Conservation (phyloP, 2,113 vertebrate genomes). For the Marcusenius ussheri region DNA sequence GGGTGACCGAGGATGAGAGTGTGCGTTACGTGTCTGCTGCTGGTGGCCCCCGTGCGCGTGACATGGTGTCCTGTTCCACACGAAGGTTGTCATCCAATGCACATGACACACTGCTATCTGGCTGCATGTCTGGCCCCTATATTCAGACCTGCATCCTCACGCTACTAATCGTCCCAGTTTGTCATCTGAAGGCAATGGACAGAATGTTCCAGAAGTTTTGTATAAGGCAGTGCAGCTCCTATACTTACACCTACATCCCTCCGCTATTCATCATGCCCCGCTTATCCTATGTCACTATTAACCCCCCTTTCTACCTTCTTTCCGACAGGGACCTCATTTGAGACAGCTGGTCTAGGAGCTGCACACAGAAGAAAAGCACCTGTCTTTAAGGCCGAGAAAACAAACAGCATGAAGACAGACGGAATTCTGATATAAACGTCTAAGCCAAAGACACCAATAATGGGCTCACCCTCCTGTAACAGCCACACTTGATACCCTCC, state of each 20-base stretch:
- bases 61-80: constrained; percentile 7
- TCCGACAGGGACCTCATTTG: neutral
- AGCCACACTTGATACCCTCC: neutral
- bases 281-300: neutral
- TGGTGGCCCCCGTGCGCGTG: neutral
- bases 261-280: neutral
- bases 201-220: constrained; percentile 26
- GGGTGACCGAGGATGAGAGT: neutral
- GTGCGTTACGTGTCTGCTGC: neutral
- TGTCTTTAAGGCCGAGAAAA: neutral
- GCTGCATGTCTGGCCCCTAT: constrained; percentile 17
- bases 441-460: neutral
- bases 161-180: constrained; percentile 13
- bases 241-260: neutral
- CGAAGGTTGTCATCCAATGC: neutral
- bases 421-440: neutral
- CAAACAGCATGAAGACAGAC: neutral
- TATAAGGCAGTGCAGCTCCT: neutral
- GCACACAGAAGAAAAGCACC: neutral
- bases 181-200: constrained; percentile 27
- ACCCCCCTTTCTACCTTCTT: neutral
- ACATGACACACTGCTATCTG: neutral
- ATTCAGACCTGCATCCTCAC: neutral
- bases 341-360: neutral
- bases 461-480: neutral